Evolutionary conservation across 2,888 invertebrate species (phyloP), one percentile per base, ranked within the genome.

Genomic region (Noctua comes): DNA sequence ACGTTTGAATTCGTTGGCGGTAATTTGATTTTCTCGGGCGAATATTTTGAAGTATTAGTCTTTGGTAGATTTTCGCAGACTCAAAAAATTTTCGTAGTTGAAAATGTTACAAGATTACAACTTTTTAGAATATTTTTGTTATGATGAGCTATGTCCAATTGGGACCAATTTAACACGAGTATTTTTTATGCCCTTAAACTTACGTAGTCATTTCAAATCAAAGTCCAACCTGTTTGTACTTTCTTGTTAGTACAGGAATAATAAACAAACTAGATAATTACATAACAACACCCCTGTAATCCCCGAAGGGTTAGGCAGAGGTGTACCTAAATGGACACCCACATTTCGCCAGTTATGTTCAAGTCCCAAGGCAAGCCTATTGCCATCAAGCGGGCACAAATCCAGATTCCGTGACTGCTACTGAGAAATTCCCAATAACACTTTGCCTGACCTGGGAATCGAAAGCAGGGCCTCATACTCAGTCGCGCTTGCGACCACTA

Each of bases 41-140:
- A 66, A 83, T 73, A 73, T 68, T 83, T 73, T 77, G n/a, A 82
- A 86, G 54, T 72, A 62, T 70, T 65, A 48, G n/a, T 59, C 59
- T 72, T 13, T 57, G 10, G 82, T 73, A 40, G 24, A 66, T 73
- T 54, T 72, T 66, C 51, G 36, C 21, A 46, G 59, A 40, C 40
- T 69, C 68, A 18, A 46, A 54, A 59, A 74, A 64, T 59, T 64
- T 76, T 72, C 21, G 11, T 16, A 64, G 31, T n/a, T 59, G 54
- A 74, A 68, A 82, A 70, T 73, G 10, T 73, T 36, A 48, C 16
- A 62, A 68, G 70, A 46, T 73, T 64, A 31, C 4, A 57, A 81
- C 46, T 68, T 81, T 54, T 70, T 48, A 1, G 31, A 85, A 31
- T 68, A 57, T 64, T 81, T 69, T 40, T 68, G 24, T 24, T 71